Evolutionary conservation across 2,797 vertebrate genomes (phyloP).

Genomic region (Helicolenus hilgendorfi): DNA sequence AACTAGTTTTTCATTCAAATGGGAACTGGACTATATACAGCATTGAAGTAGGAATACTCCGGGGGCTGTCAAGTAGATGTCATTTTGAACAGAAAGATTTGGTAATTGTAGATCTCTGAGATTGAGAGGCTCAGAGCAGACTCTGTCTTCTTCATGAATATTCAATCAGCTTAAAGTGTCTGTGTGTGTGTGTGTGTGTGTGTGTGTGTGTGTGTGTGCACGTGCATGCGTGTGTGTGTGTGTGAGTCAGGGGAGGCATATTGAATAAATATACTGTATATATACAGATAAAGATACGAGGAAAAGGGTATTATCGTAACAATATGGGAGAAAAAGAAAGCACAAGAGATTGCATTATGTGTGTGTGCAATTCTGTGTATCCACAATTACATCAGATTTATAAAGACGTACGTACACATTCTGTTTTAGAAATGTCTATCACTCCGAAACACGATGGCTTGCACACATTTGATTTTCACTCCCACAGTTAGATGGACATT

Average conservation of each 20-base stretch:
- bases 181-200: not conserved
- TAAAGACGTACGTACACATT: not conserved
- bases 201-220: not conserved
- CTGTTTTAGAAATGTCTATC: not conserved
- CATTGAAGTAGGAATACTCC: not conserved
- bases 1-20: slow-evolving; percentile 3
- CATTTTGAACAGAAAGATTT: slow-evolving; percentile 8
- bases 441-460: not conserved
- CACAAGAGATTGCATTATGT: not conserved
- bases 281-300: not conserved
- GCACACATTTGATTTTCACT: too few relatives aligned
- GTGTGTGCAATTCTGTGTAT: not conserved
- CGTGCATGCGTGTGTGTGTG: not conserved
- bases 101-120: slow-evolving; percentile 19
- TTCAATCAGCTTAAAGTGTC: not conserved
- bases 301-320: not conserved
- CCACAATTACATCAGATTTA: not conserved
- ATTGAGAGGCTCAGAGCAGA: not conserved
- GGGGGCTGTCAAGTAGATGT: slow-evolving; percentile 26
- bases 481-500: not conserved
- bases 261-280: not conserved
- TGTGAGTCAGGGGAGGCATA: not conserved
- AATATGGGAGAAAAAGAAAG: not conserved
- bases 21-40: not conserved
- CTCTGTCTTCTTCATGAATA: slow-evolving; percentile 12